Conservation (phyloP, 1,140 invertebrate species). For the Oncopodura yosiiana region DNA sequence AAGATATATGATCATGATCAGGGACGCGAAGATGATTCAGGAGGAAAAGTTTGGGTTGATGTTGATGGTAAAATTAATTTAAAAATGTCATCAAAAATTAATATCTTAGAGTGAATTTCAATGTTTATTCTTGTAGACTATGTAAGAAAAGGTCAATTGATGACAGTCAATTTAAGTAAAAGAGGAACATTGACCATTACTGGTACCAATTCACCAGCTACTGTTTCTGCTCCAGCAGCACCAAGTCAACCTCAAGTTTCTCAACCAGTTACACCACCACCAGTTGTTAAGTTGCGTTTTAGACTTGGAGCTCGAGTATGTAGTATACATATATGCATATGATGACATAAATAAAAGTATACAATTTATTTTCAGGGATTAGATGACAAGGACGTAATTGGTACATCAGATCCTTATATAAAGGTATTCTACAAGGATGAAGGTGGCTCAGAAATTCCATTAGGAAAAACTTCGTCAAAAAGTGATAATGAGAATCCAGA, state of each 20-base stretch:
- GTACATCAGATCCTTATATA: constrained; percentile 28
- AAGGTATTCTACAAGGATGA: constrained; percentile 25
- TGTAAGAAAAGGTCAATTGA: constrained; percentile 24
- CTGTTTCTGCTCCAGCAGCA: no score
- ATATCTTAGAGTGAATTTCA: neutral
- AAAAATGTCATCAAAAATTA: neutral
- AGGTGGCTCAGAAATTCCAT: constrained; percentile 1
- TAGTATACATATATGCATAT: no score
- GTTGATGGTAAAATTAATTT: neutral
- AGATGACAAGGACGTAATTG: constrained; percentile 21
- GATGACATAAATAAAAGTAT: no score
- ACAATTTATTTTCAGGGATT: constrained; percentile 3
- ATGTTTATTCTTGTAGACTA: constrained; percentile 18
- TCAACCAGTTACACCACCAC: neutral
- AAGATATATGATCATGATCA: constrained; percentile 28
- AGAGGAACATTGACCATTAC: no score
- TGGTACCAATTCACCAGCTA: no score
- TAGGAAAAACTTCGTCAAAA: constrained; percentile 18
- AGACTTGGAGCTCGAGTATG: no score
- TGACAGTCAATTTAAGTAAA: constrained; percentile 28
- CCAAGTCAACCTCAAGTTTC: neutral
- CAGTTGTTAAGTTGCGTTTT: no score
- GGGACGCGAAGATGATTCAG: constrained; percentile 28
- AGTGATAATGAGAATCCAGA: constrained; percentile 28
- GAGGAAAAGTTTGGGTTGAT: constrained; percentile 27